Percentiles rank a stretch among this genome's conserved stretches.
phyloP scores from a whole-genome alignment of 2,888 invertebrate species.

The Lochmaea capreae region DNA sequence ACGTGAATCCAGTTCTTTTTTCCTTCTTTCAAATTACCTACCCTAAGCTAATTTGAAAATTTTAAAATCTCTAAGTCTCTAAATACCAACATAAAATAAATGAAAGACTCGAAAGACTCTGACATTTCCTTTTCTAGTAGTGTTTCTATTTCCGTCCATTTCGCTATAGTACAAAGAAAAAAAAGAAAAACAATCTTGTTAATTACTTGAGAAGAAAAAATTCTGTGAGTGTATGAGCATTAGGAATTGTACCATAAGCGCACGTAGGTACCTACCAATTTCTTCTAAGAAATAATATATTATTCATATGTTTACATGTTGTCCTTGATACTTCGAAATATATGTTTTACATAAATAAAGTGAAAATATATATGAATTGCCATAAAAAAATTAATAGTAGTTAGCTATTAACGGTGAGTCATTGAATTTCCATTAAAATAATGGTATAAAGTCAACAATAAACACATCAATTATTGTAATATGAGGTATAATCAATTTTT shows the following conservation, averaged over 20 bases:
- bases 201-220: conserved; percentile 4
- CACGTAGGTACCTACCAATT: neutral
- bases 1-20: too few relatives aligned
- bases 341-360: too few relatives aligned
- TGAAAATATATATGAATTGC: too few relatives aligned
- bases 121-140: neutral
- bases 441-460: too few relatives aligned
- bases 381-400: too few relatives aligned
- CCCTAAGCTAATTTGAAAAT: neutral
- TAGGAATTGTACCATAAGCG: neutral
- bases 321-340: too few relatives aligned
- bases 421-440: too few relatives aligned
- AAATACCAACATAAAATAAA: neutral
- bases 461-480: too few relatives aligned
- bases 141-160: neutral
- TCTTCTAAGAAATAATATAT: neutral
- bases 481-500: too few relatives aligned
- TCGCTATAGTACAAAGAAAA: neutral
- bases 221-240: neutral
- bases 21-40: too few relatives aligned
- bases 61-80: neutral
- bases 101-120: neutral
- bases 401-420: too few relatives aligned
- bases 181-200: conserved; percentile 3
- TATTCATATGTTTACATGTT: neutral